Conservation (phyloP, 2,888 invertebrate species). For the Drosophila diplacantha region DNA sequence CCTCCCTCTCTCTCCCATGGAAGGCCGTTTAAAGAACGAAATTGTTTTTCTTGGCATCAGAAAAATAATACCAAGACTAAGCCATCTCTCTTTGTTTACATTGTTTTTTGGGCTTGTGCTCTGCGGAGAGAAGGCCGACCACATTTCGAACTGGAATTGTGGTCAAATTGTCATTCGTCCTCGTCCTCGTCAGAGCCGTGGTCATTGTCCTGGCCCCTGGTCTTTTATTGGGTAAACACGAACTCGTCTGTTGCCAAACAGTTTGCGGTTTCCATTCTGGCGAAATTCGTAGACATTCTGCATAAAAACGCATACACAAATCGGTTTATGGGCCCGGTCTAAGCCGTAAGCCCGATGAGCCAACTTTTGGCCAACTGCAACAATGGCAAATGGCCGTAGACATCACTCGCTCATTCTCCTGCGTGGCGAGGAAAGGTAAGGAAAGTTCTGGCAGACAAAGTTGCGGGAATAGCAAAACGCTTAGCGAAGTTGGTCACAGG, state of each 20-base stretch:
- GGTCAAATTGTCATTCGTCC: slow-evolving; percentile 46
- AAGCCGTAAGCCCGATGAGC: slow-evolving; percentile 49
- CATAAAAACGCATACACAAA: slow-evolving; percentile 42
- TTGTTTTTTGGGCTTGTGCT: slow-evolving; percentile 1
- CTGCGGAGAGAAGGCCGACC: slow-evolving; percentile 33
- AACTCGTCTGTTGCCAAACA: slow-evolving; percentile 53
- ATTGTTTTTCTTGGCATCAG: slow-evolving; percentile 24
- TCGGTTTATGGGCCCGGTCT: slow-evolving; percentile 53
- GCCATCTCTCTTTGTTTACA: slow-evolving; percentile 45
- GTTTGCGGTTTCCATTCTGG: slow-evolving; percentile 57
- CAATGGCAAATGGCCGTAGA: slow-evolving; percentile 24
- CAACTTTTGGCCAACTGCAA: slow-evolving; percentile 51
- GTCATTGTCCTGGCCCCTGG: slow-evolving; percentile 12
- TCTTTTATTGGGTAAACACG: slow-evolving; percentile 42
- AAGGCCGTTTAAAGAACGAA: slow-evolving; percentile 11
- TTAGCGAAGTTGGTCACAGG: slow-evolving; percentile 14
- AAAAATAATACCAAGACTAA: slow-evolving; percentile 16
- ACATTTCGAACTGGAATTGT: slow-evolving; percentile 57
- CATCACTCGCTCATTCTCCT: slow-evolving; percentile 21
- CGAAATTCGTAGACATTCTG: slow-evolving; percentile 24
- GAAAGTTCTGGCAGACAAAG: slow-evolving; percentile 32
- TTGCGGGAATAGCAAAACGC: slow-evolving; percentile 20
- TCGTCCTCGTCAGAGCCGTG: slow-evolving; percentile 6
- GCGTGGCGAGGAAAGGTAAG: slow-evolving; percentile 21
- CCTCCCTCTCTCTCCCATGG: background rate